Evolutionary conservation across 2,113 vertebrate genomes (phyloP), one percentile per base, ranked within the genome.

Genomic region (Riparia riparia): DNA sequence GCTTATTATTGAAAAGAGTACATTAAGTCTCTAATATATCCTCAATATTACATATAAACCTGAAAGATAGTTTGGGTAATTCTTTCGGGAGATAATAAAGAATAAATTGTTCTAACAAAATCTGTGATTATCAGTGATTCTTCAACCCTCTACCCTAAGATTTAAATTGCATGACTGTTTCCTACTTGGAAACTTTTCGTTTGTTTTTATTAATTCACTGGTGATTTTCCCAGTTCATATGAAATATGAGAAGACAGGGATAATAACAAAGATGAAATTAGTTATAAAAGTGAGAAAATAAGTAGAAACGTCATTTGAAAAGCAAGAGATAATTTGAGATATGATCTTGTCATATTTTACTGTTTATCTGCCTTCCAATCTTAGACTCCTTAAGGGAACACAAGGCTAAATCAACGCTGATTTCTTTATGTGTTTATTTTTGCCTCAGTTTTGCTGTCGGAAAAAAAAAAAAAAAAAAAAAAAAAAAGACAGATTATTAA

Each of bases 281-380:
- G 37, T 89, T 92, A 90, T 93, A 83, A 92, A 84, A 93, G 29
- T 77, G 54, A 92, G 14, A 15, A 93, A 88, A 80, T 92, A 81
- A 66, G 47, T 9, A 61, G 34, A 65, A 91, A 74, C 6, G 70
- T 31, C 69, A 8, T 90, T 93, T 86, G 31, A 80, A 92, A 82
- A 10, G 47, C 12, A 83, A 77, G 39, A 58, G 42, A 60, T 86
- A 79, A 81, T 95, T 70, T 95, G 57, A 94, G 58, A 61, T 70
- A 76, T 31, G 51, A 10, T 87, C 7, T 78, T 70, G 22, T 53
- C 42, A 28, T 85, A 31, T 90, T 92, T 76, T 57, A 47, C 37
- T 77, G 50, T 88, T 94, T 83, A 82, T 69, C 68, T 90, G 21
- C 31, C 71, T 89, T 56, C 45, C 45, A 88, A 2, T 73, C 78